Evolutionary conservation across 2,797 vertebrate genomes (phyloP).

Genomic region (Phoxinus dragarum): DNA sequence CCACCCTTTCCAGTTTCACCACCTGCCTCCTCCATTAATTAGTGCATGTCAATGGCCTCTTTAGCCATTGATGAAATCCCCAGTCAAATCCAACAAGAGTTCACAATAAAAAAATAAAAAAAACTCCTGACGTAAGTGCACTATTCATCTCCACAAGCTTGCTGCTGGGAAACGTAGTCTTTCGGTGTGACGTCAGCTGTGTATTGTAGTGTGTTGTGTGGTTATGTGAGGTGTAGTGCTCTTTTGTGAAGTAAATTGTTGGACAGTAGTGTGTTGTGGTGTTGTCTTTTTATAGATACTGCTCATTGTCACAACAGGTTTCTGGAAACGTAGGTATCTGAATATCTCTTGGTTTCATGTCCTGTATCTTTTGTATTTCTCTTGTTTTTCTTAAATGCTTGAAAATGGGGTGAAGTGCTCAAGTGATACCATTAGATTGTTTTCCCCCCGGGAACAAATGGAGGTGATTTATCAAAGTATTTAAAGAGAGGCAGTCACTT

Average conservation of each 20-base stretch:
- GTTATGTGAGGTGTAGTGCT: slow-evolving; percentile 48
- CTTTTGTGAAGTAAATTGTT: slow-evolving; percentile 49
- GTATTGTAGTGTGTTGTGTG: slow-evolving; percentile 43
- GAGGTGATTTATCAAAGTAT: slow-evolving; percentile 44
- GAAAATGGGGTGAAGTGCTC: slow-evolving; percentile 30
- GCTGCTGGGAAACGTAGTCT: slow-evolving; percentile 66
- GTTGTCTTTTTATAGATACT: slow-evolving; percentile 51
- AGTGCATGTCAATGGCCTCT: slow-evolving; percentile 75
- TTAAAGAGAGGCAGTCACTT: slow-evolving; percentile 19
- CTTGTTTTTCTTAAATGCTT: slow-evolving; percentile 35
- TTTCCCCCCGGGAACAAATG: slow-evolving; percentile 28
- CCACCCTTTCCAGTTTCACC: slow-evolving; percentile 66
- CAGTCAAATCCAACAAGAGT: slow-evolving; percentile 66
- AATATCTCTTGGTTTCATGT: slow-evolving; percentile 10
- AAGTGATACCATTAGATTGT: slow-evolving; percentile 28
- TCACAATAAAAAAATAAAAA: slow-evolving; percentile 32
- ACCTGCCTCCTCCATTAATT: slow-evolving; percentile 69
- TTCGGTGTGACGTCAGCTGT: slow-evolving; percentile 32
- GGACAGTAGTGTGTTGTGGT: slow-evolving; percentile 50
- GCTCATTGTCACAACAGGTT: slow-evolving; percentile 28
- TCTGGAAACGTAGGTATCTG: slow-evolving; percentile 33
- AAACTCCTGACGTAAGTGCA: slow-evolving; percentile 68
- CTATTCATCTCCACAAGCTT: slow-evolving; percentile 74
- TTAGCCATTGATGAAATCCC: slow-evolving; percentile 74
- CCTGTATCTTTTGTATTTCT: slow-evolving; percentile 22